phyloP scores from a whole-genome alignment of 2,888 invertebrate genomes.

The Zhuqinia jingwanae region DNA sequence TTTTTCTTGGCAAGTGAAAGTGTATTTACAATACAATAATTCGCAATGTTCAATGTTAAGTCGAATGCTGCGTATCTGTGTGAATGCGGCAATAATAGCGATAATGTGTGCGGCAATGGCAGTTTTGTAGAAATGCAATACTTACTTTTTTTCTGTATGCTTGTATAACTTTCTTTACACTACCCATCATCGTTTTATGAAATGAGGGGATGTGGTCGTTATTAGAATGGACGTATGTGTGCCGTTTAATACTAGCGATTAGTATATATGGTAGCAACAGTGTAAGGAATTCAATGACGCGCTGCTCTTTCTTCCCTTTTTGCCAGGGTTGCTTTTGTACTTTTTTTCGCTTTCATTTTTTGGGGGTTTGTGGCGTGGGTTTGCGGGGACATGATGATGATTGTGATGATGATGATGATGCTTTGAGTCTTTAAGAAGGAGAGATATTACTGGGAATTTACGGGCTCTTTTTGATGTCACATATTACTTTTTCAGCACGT shows the following conservation, averaged over 20 bases:
- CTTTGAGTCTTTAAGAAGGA: slow-evolving; percentile 8
- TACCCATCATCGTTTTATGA: no score
- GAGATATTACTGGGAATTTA: slow-evolving; percentile 54
- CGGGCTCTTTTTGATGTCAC: slow-evolving; percentile 54
- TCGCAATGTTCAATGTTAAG: not conserved
- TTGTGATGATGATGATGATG: not conserved
- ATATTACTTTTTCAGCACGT: slow-evolving; percentile 56
- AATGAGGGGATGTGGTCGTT: no score
- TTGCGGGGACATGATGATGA: not conserved
- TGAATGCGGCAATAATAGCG: slow-evolving; percentile 44
- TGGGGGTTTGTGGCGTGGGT: slow-evolving; percentile 37
- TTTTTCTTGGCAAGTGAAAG: slow-evolving; percentile 66
- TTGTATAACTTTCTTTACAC: not conserved
- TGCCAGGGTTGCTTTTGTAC: not conserved
- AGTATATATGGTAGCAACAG: slow-evolving; percentile 31
- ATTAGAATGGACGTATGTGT: not conserved
- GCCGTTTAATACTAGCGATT: slow-evolving; percentile 54
- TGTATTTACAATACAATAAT: slow-evolving; percentile 51
- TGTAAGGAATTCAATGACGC: slow-evolving; percentile 12
- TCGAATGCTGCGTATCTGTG: not conserved
- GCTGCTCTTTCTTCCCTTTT: not conserved
- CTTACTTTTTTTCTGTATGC: not conserved
- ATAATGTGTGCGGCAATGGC: slow-evolving; percentile 26
- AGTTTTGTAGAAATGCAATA: slow-evolving; percentile 13
- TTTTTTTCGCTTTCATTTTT: slow-evolving; percentile 10